Percentiles rank a stretch among this genome's conserved stretches.
Conservation (phyloP, 2,888 invertebrate species). For the Xylota segnis region DNA sequence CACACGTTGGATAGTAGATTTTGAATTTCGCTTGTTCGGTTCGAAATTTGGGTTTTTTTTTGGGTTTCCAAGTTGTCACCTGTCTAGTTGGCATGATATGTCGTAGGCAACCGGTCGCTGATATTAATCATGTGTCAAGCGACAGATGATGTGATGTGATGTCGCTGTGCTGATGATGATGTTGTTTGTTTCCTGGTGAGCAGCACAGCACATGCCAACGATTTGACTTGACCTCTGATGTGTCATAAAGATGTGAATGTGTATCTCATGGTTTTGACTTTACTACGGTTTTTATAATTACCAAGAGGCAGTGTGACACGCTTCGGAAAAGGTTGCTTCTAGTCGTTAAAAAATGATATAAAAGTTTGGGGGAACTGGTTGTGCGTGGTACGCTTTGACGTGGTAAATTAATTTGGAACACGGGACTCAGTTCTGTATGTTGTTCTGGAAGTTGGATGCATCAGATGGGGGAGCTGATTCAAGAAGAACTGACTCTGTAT, state of each 20-base stretch:
- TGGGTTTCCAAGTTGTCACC: conserved; percentile 67
- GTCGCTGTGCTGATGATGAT: conserved; percentile 46
- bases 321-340: conserved; percentile 27
- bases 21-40: conserved; percentile 6
- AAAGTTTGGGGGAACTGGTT: conserved; percentile 19
- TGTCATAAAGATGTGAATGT: conserved; percentile 70
- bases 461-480: too few relatives aligned
- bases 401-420: conserved; percentile 27
- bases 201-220: conserved; percentile 29
- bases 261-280: conserved; percentile 35
- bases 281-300: conserved; percentile 39
- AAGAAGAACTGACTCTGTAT: too few relatives aligned
- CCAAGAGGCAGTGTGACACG: conserved; percentile 50
- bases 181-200: conserved; percentile 21
- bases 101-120: conserved; percentile 70
- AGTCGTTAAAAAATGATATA: conserved; percentile 58
- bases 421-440: neutral
- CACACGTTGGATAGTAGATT: conserved; percentile 47
- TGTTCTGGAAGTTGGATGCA: too few relatives aligned
- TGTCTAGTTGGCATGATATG: conserved; percentile 63
- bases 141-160: conserved; percentile 49
- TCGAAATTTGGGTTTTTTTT: conserved; percentile 4
- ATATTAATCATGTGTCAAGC: conserved; percentile 70
- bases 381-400: conserved; percentile 2
- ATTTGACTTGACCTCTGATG: conserved; percentile 65